These are phyloP conservation scores for Drosophila gaucha DNA, from an alignment of 2,888 invertebrate species.

Conservation along the genomic window DNA sequence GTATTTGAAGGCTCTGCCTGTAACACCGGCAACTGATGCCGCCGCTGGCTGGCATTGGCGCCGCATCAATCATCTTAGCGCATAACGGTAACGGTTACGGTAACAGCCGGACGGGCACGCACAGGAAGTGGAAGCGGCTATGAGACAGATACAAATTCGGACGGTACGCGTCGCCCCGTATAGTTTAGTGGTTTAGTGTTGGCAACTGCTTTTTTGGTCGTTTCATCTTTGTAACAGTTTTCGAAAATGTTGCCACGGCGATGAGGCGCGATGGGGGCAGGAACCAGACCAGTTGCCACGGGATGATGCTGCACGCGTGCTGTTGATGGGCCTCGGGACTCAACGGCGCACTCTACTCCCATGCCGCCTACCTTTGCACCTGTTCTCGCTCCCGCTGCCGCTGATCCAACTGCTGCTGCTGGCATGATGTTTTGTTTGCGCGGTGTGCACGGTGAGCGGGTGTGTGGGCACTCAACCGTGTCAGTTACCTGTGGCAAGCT, in stretches of 20 bases:
- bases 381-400: background rate
- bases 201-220: slow-evolving; percentile 27
- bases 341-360: slow-evolving; percentile 20
- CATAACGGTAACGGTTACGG: slow-evolving; percentile 41
- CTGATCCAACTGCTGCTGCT: slow-evolving; percentile 2
- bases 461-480: slow-evolving; percentile 66
- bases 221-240: slow-evolving; percentile 61
- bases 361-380: slow-evolving; percentile 6
- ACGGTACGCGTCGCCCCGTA: slow-evolving; percentile 10
- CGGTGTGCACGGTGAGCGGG: slow-evolving; percentile 7
- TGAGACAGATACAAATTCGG: slow-evolving; percentile 46
- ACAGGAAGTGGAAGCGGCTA: slow-evolving; percentile 38
- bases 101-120: slow-evolving; percentile 53
- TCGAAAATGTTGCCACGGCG: slow-evolving; percentile 56
- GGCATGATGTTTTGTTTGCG: slow-evolving; percentile 44
- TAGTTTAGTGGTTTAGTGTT: slow-evolving; percentile 62
- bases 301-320: slow-evolving; percentile 70
- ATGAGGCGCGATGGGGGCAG: background rate
- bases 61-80: slow-evolving; percentile 55
- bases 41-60: slow-evolving; percentile 41
- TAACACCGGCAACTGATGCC: slow-evolving; percentile 45
- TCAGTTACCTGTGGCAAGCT: slow-evolving; percentile 76
- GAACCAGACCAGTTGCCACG: slow-evolving; percentile 56
- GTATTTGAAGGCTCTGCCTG: slow-evolving; percentile 14
- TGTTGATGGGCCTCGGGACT: slow-evolving; percentile 64